Evolutionary conservation across 2,797 vertebrate genomes (phyloP).

Genomic region (Lagocephalus sceleratus): DNA sequence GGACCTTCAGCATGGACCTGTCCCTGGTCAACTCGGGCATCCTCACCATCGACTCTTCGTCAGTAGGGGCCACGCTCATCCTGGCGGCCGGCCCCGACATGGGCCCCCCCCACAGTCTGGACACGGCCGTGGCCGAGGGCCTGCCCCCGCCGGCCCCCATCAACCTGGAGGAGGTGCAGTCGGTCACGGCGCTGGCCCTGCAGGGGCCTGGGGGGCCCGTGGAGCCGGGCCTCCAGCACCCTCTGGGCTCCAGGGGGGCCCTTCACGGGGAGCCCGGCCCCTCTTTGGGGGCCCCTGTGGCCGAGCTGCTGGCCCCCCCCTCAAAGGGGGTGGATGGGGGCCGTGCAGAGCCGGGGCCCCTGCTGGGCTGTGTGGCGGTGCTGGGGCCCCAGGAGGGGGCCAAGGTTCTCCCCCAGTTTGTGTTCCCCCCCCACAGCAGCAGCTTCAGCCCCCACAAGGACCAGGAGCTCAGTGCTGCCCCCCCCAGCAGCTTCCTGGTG

Average conservation of each 20-base stretch:
- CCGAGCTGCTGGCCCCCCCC: conserved; percentile 79
- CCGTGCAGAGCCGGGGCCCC: conserved; percentile 58
- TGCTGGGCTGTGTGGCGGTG: conserved; percentile 77
- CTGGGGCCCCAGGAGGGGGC: conserved; percentile 79
- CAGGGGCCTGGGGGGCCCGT: conserved; percentile 67
- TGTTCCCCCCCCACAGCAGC: conserved; percentile 78
- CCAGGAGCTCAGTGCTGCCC: conserved; percentile 73
- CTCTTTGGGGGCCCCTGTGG: conserved; percentile 65
- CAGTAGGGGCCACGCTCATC: conserved; percentile 82
- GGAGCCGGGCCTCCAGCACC: conserved; percentile 72
- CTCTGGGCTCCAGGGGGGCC: conserved; percentile 77
- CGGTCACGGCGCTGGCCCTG: conserved; percentile 80
- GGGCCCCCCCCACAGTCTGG: conserved; percentile 77
- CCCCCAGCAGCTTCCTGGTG: conserved; percentile 86
- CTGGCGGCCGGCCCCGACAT: conserved; percentile 82
- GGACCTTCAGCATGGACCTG: conserved; percentile 83
- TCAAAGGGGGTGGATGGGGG: conserved; percentile 75
- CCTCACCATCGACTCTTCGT: conserved; percentile 88
- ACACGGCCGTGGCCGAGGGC: conserved; percentile 81
- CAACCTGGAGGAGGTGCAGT: conserved; percentile 87
- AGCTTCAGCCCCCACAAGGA: conserved; percentile 84
- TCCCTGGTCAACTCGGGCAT: conserved; percentile 88
- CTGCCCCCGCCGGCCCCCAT: conserved; percentile 86
- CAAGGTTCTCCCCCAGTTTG: conserved; percentile 82
- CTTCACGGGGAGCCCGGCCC: conserved; percentile 71